phyloP scores from a whole-genome alignment of 2,888 invertebrate species.

The Anthrax anthrax region DNA sequence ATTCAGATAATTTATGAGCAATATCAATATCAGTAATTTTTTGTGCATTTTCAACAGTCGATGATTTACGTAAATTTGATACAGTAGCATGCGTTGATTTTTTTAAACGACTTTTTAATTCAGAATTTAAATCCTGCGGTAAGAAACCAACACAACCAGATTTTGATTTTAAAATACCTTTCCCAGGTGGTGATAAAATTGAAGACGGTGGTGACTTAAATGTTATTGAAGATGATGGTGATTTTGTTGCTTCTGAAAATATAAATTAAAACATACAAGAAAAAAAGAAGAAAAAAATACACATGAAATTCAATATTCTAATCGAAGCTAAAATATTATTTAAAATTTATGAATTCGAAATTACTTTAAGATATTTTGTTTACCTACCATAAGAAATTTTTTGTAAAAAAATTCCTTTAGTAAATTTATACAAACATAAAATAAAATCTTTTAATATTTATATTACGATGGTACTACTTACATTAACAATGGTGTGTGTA shows the following conservation, averaged over 20 bases:
- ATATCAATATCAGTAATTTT: constrained; percentile 7
- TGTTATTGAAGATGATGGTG: background rate
- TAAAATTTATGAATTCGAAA: too few species aligned
- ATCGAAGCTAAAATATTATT: too few species aligned
- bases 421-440: too few species aligned
- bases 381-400: too few species aligned
- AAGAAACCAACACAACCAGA: constrained; percentile 26
- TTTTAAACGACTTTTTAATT: constrained; percentile 31
- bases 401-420: too few species aligned
- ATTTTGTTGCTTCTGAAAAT: constrained; percentile 8
- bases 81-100: constrained; percentile 31
- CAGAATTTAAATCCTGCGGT: constrained; percentile 31
- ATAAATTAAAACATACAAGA: background rate
- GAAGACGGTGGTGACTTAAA: constrained; percentile 4
- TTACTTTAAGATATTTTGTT: too few species aligned
- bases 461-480: too few species aligned
- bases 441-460: too few species aligned
- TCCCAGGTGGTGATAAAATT: constrained; percentile 14
- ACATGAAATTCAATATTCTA: too few species aligned
- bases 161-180: constrained; percentile 28
- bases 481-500: too few species aligned
- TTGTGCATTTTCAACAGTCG: constrained; percentile 22
- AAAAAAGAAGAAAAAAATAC: background rate
- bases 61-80: constrained; percentile 28
- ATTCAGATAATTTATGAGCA: constrained; percentile 7